Evolutionary conservation across 2,888 invertebrate species (phyloP).

Genomic region (Lochmaea crataegi): DNA sequence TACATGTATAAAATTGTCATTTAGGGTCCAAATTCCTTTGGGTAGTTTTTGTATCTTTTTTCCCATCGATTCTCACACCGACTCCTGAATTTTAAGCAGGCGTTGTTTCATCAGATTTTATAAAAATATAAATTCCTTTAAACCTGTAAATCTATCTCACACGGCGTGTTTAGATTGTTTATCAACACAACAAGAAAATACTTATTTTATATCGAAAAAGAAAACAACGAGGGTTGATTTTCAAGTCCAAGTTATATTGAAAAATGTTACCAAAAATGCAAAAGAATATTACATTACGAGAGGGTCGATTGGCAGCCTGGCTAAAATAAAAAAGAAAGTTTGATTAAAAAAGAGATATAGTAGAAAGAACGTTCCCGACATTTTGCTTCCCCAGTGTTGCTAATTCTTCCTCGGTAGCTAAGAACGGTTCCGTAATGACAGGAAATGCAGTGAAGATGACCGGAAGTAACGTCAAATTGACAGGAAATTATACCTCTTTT

Average conservation of each 20-base stretch:
- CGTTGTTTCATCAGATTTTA: constrained; percentile 18
- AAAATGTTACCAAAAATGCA: no score
- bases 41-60: constrained; percentile 41
- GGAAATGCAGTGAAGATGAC: constrained; percentile 60
- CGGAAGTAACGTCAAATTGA: constrained; percentile 5
- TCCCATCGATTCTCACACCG: constrained; percentile 38
- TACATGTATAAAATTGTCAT: constrained; percentile 45
- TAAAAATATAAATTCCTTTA: neutral
- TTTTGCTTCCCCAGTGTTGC: constrained; percentile 10
- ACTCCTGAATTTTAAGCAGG: constrained; percentile 46
- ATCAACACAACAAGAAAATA: neutral
- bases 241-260: neutral
- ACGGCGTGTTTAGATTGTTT: neutral
- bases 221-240: neutral
- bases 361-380: no score
- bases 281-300: no score
- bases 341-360: no score
- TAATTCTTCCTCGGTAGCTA: constrained; percentile 57
- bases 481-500: constrained; percentile 68
- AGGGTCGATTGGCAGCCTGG: no score
- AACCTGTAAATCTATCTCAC: neutral
- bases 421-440: constrained; percentile 76
- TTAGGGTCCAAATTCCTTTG: constrained; percentile 41
- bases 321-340: no score
- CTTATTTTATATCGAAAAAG: no score